These are phyloP conservation scores for Adelognathus sp. DNA, from an alignment of 2,888 invertebrate species.

Conservation along the genomic window DNA sequence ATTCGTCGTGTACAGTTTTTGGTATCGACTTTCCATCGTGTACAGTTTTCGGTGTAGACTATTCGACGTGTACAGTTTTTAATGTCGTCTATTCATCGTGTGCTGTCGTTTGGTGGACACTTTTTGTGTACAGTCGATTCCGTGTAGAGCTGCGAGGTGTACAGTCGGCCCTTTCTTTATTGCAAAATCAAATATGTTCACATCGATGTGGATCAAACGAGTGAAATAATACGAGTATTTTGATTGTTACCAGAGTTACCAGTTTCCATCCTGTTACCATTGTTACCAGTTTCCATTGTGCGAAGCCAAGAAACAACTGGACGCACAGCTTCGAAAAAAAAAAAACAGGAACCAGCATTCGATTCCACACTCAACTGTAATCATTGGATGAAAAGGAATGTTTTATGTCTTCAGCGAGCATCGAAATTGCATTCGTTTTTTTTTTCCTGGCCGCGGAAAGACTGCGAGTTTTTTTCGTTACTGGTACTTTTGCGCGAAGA, in stretches of 20 bases:
- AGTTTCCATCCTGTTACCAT: not conserved
- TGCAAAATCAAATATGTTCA: no score
- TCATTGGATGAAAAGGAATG: not conserved
- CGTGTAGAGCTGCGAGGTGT: no score
- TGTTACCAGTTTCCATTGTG: not conserved
- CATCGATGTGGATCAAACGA: no score
- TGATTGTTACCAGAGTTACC: not conserved
- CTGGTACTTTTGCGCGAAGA: conserved; percentile 4
- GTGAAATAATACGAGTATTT: no score
- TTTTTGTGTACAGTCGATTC: no score
- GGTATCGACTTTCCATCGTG: no score
- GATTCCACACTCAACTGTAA: not conserved
- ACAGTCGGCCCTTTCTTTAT: no score
- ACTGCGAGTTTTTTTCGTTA: conserved; percentile 3
- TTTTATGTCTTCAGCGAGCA: conserved; percentile 17
- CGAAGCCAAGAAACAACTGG: not conserved
- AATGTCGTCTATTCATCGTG: no score
- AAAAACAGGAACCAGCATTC: not conserved
- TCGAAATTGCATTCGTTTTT: conserved; percentile 28
- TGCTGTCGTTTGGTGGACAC: no score
- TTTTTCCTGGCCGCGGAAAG: not conserved
- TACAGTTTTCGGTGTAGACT: no score
- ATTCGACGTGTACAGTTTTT: no score
- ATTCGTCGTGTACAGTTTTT: no score
- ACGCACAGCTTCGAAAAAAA: not conserved